Percentiles rank a stretch among this genome's conserved stretches.
Evolutionary conservation across 2,888 invertebrate genomes (phyloP).

Genomic region (Lasioglossum oenotherae): DNA sequence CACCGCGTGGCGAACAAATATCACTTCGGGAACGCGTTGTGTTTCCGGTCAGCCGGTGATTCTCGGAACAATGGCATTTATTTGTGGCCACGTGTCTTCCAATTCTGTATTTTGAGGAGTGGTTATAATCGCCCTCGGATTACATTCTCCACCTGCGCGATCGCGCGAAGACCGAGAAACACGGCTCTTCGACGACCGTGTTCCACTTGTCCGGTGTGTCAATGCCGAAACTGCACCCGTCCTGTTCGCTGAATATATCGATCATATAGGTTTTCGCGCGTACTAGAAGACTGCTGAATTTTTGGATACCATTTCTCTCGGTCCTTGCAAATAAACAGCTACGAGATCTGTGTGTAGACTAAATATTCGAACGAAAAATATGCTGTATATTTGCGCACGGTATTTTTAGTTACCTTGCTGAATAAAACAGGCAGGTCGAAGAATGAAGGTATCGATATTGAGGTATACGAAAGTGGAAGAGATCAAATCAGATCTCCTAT

Average conservation of each 20-base stretch:
- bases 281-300: not conserved
- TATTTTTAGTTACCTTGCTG: conserved; percentile 18
- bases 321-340: not conserved
- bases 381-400: not conserved
- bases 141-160: conserved; percentile 23
- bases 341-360: not conserved
- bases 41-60: not conserved
- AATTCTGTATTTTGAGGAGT: not conserved
- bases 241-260: not conserved
- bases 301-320: not conserved
- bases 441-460: not conserved
- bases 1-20: not conserved
- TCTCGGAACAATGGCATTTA: conserved; percentile 5
- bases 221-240: not conserved
- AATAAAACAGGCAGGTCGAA: not conserved
- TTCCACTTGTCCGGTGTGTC: conserved; percentile 9
- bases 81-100: not conserved
- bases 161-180: conserved; percentile 16
- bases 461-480: not conserved
- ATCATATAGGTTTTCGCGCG: not conserved
- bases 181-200: conserved; percentile 19
- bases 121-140: not conserved
- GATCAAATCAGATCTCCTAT: not conserved
- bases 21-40: not conserved
- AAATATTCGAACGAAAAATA: not conserved